Percentiles rank a stretch among this genome's conserved stretches.
phyloP scores from a whole-genome alignment of 2,113 vertebrate species.

The Scomber scombrus region DNA sequence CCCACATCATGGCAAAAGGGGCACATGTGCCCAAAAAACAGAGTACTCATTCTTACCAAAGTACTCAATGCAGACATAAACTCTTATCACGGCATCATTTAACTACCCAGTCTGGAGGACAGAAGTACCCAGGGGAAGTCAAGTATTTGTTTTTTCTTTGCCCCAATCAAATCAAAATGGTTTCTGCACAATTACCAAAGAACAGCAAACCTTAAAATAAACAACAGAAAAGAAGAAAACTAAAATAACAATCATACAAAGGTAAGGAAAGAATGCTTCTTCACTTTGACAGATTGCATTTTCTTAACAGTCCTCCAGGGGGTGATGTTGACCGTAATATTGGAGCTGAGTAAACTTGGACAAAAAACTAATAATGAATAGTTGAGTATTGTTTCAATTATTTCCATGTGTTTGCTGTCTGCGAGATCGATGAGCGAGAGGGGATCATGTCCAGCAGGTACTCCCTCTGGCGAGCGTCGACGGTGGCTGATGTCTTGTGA shows the following conservation, averaged over 20 bases:
- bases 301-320: conserved; percentile 68
- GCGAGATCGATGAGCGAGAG: conserved; percentile 94
- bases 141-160: conserved; percentile 56
- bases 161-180: conserved; percentile 55
- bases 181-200: conserved; percentile 69
- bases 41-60: conserved; percentile 27
- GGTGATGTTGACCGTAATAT: conserved; percentile 66
- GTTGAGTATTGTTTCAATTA: conserved; percentile 74
- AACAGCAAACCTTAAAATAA: conserved; percentile 65
- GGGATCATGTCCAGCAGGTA: conserved; percentile 99
- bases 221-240: conserved; percentile 61
- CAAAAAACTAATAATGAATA: conserved; percentile 40
- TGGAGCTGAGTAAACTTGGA: conserved; percentile 48
- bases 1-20: conserved; percentile 57
- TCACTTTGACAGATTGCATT: conserved; percentile 68
- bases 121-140: conserved; percentile 59
- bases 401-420: conserved; percentile 96
- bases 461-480: conserved; percentile 95
- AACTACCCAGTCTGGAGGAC: conserved; percentile 44
- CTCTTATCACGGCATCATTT: conserved; percentile 39
- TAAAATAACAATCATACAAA: conserved; percentile 60
- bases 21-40: conserved; percentile 28
- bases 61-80: conserved; percentile 40
- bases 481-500: conserved; percentile 89
- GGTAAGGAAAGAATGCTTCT: conserved; percentile 60